phyloP scores from a whole-genome alignment of 2,797 vertebrate genomes.

The Sebastes minor region DNA sequence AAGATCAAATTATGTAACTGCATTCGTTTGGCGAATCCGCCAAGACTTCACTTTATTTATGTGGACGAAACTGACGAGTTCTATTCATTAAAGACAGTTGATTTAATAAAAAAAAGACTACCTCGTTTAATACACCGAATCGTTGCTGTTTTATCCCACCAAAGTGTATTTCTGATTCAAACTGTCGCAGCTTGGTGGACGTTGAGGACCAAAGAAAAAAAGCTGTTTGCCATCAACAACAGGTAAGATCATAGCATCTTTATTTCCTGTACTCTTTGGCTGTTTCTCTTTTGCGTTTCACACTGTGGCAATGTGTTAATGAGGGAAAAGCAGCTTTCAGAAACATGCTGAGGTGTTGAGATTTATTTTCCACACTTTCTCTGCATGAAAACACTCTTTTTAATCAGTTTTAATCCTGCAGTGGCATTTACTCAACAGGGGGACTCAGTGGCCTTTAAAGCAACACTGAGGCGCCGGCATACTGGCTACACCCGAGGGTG shows the following conservation, averaged over 20 bases:
- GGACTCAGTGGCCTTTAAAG: slow-evolving; percentile 62
- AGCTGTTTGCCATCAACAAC: background rate
- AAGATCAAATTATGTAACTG: no score
- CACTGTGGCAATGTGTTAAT: slow-evolving; percentile 52
- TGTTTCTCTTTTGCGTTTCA: slow-evolving; percentile 28
- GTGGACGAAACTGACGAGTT: no score
- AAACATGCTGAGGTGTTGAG: slow-evolving; percentile 66
- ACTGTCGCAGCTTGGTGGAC: background rate
- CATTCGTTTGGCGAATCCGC: no score
- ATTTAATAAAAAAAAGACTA: no score
- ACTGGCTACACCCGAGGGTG: slow-evolving; percentile 32
- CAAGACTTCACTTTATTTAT: no score
- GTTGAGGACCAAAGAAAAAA: background rate
- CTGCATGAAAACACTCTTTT: slow-evolving; percentile 65
- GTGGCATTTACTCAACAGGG: slow-evolving; percentile 74
- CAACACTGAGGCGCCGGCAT: slow-evolving; percentile 32
- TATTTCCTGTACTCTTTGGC: slow-evolving; percentile 6
- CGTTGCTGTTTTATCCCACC: background rate
- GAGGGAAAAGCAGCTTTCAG: slow-evolving; percentile 69
- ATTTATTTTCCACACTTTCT: slow-evolving; percentile 64
- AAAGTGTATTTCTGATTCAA: slow-evolving; percentile 8
- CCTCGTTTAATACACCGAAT: no score
- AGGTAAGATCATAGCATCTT: slow-evolving; percentile 5
- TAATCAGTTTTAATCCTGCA: slow-evolving; percentile 74
- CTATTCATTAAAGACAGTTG: no score